Evolutionary conservation across 2,797 vertebrate genomes (phyloP), one percentile per base, ranked within the genome.

Genomic region (Clarias laeviceps): DNA sequence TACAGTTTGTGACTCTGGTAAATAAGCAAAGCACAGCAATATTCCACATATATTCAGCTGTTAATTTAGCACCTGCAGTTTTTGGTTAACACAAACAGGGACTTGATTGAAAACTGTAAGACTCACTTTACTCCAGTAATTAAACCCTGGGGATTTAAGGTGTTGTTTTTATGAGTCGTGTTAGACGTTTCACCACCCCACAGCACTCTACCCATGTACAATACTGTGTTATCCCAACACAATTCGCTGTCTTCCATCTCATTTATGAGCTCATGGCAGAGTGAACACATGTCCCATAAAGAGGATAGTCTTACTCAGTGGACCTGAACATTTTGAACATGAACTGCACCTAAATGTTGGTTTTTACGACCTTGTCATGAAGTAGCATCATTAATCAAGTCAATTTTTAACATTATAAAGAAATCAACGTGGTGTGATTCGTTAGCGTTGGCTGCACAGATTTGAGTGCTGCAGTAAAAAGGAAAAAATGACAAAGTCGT

Each of bases 61-160:
- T 20, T 65, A 65, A 80, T 95, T 94, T 54, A 65, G 66, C 79
- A 66, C 62, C 79, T 81, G 32, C 40, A 24, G 79, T 81, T 40
- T 66, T 32, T 90, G 22, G 61, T 76, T 82, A 82, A 76, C 54
- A 70, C 83, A 68, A 80, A 89, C 69, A 83, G 87, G 85, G 64
- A 57, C 72, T 82, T 91, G 90, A 82, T 81, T 81, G 62, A 81
- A 81, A 54, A 66, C 40, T 54, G 62, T 20, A 79, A 40, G 61
- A 64, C 34, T 81, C 62, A 1, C 62, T 66, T 66, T 20, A 54
- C 27, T 66, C 79, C 62, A 32, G 62, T 68, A 81, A 81, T 81
- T 81, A 54, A 81, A 66, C 79, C 56, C 79, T 66, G 62, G 37
- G 61, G 64, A 81, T 81, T 81, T 81, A 81, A 66, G 29, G 1